Conservation (phyloP, 2,797 vertebrate genomes). For the Austrolebias charrua region DNA sequence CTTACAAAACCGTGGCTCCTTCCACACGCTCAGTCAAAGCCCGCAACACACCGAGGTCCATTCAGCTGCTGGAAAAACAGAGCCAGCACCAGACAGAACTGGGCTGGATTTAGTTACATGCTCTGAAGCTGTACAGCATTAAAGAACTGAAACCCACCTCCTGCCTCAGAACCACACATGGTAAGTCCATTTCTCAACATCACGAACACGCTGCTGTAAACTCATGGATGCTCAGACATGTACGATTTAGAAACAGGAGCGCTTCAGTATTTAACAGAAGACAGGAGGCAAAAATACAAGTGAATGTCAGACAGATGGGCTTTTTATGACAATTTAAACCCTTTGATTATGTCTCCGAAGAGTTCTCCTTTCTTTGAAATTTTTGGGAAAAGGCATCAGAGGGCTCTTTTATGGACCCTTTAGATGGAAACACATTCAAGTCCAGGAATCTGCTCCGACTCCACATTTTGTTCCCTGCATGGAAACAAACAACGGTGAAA, state of each 20-base stretch:
- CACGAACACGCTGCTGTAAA: constrained; percentile 24
- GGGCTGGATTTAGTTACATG: constrained; percentile 63
- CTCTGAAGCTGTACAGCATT: constrained; percentile 61
- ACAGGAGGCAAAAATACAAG: constrained; percentile 11
- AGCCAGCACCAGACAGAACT: constrained; percentile 48
- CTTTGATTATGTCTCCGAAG: constrained; percentile 51
- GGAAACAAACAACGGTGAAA: not conserved
- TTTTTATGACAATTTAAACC: constrained; percentile 13
- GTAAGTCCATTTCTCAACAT: constrained; percentile 64
- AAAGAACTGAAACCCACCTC: constrained; percentile 18
- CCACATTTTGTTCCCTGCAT: constrained; percentile 18
- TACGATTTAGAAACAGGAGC: constrained; percentile 13
- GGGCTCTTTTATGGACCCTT: constrained; percentile 35
- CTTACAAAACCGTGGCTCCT: constrained; percentile 57
- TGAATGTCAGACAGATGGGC: constrained; percentile 26
- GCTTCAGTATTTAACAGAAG: constrained; percentile 21
- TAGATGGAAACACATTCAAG: constrained; percentile 40
- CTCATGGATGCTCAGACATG: constrained; percentile 11
- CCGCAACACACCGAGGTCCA: constrained; percentile 49
- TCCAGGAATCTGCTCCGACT: constrained; percentile 9
- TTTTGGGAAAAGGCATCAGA: constrained; percentile 34
- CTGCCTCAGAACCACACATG: constrained; percentile 53
- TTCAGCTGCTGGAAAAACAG: constrained; percentile 57
- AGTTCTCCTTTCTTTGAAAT: constrained; percentile 56
- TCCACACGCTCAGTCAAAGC: constrained; percentile 51